Evolutionary conservation across 2,797 vertebrate genomes (phyloP).

Genomic region (Sciurus vulgaris): DNA sequence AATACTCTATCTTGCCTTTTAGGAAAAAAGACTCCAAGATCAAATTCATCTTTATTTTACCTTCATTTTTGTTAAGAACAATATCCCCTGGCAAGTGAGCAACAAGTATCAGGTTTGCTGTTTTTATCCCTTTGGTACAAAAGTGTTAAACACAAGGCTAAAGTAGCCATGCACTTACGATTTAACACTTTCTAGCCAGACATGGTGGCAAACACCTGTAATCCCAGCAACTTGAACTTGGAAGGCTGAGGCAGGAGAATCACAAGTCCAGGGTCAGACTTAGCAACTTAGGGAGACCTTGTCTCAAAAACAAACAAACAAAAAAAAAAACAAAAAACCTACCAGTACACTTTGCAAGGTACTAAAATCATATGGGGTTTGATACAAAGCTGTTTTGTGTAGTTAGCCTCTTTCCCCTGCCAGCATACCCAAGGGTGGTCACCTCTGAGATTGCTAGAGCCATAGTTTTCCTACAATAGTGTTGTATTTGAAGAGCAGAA

Average conservation of each 20-base stretch:
- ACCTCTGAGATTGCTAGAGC: slow-evolving; percentile 65
- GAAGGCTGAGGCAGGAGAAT: too few species aligned
- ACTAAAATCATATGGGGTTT: slow-evolving; percentile 47
- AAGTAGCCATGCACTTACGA: slow-evolving; percentile 52
- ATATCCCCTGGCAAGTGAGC: slow-evolving; percentile 55
- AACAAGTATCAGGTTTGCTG: slow-evolving; percentile 65
- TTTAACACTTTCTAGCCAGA: slow-evolving; percentile 40
- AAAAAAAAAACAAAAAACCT: too few species aligned
- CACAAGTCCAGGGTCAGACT: too few species aligned
- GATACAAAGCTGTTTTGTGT: slow-evolving; percentile 32
- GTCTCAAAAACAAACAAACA: too few species aligned
- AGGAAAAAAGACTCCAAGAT: slow-evolving; percentile 56
- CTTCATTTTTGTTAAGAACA: slow-evolving; percentile 64
- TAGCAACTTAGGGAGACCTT: too few species aligned
- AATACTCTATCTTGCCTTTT: slow-evolving; percentile 64
- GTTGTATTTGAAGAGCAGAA: not conserved
- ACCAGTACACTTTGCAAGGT: not conserved
- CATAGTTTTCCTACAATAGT: slow-evolving; percentile 48
- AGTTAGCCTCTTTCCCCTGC: slow-evolving; percentile 18
- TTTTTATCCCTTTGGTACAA: slow-evolving; percentile 73
- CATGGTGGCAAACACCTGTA: too few species aligned
- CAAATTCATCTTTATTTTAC: slow-evolving; percentile 62
- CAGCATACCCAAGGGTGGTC: slow-evolving; percentile 5
- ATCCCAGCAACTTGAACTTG: too few species aligned
- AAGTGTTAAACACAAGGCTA: slow-evolving; percentile 62